A percentile compares a stretch with the other conserved stretches of the same genome.
Evolutionary conservation across 2,888 invertebrate species (phyloP).

Genomic region (Leucophenga maculata): DNA sequence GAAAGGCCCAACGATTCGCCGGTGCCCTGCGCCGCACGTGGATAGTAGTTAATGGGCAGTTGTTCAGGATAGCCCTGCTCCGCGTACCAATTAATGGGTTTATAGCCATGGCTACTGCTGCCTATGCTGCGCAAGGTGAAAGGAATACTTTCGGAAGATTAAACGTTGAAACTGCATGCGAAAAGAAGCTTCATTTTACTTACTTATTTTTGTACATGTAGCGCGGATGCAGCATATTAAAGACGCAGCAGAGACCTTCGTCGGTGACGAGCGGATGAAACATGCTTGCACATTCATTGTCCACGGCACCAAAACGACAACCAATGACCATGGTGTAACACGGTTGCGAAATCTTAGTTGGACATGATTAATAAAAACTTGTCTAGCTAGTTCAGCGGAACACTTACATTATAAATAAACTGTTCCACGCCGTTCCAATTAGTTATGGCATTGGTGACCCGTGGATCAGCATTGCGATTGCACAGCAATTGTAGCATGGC

Average conservation of each 20-base stretch:
- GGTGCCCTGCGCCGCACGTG: constrained; percentile 73
- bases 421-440: constrained; percentile 57
- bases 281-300: constrained; percentile 77
- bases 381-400: neutral
- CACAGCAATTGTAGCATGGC: constrained; percentile 64
- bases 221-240: constrained; percentile 81
- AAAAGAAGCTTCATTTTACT: constrained; percentile 6
- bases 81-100: constrained; percentile 80
- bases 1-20: constrained; percentile 82
- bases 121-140: constrained; percentile 40
- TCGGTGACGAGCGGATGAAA: constrained; percentile 85
- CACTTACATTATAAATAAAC: constrained; percentile 59
- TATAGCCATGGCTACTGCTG: constrained; percentile 22
- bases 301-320: constrained; percentile 79
- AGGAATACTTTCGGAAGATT: constrained; percentile 43
- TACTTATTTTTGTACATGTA: constrained; percentile 61
- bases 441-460: constrained; percentile 40
- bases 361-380: neutral
- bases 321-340: constrained; percentile 80
- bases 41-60: constrained; percentile 75
- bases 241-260: constrained; percentile 88
- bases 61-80: constrained; percentile 78
- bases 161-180: neutral
- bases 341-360: constrained; percentile 81
- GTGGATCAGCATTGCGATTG: constrained; percentile 47